A percentile compares a stretch with the other conserved stretches of the same genome.
Evolutionary conservation across 2,888 invertebrate genomes (phyloP).

Genomic region (Diadromus collaris): DNA sequence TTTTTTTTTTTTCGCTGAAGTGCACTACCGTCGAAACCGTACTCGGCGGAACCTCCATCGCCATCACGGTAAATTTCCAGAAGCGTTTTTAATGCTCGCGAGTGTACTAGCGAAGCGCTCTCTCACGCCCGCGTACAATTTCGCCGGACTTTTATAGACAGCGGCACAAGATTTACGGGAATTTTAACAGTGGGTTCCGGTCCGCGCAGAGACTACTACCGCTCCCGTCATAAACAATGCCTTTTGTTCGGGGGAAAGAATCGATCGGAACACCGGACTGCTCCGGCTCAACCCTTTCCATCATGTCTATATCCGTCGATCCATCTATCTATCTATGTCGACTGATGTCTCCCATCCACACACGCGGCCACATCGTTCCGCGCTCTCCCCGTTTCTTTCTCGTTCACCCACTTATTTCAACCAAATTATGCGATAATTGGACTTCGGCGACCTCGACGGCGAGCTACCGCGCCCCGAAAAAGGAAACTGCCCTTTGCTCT

Average conservation of each 20-base stretch:
- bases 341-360: not conserved
- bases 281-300: constrained; percentile 45
- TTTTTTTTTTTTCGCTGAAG: constrained; percentile 17
- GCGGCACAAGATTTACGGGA: constrained; percentile 71
- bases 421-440: not conserved
- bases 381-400: constrained; percentile 12
- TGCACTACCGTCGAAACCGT: constrained; percentile 31
- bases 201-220: constrained; percentile 47
- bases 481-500: not conserved
- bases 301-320: constrained; percentile 42
- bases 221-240: constrained; percentile 62
- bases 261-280: constrained; percentile 60
- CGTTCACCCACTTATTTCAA: constrained; percentile 11
- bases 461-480: not conserved
- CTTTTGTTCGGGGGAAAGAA: constrained; percentile 61
- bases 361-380: constrained; percentile 24
- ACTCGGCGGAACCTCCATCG: constrained; percentile 48
- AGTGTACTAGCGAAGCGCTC: constrained; percentile 48
- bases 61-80: constrained; percentile 61
- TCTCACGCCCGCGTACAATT: constrained; percentile 61
- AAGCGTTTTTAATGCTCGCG: constrained; percentile 57
- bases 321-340: constrained; percentile 10
- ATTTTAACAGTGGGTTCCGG: constrained; percentile 69
- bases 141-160: constrained; percentile 75
- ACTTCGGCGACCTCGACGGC: not conserved